Conservation (phyloP, 2,888 invertebrate species). For the Nycteola revayana region DNA sequence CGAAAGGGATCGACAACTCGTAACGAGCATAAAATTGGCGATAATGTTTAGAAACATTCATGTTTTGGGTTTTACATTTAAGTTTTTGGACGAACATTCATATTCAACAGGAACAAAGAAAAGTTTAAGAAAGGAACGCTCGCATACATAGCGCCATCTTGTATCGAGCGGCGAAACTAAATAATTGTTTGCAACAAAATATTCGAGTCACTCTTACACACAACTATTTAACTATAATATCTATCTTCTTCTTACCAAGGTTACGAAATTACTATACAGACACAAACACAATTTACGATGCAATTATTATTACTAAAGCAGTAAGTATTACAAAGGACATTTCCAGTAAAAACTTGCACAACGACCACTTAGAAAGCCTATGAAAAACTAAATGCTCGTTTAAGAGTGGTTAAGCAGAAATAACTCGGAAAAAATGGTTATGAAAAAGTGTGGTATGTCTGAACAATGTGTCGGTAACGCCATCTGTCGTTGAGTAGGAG, state of each 20-base stretch:
- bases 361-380: constrained; percentile 75
- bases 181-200: too few species aligned
- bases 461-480: constrained; percentile 71
- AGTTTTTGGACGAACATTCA: constrained; percentile 16
- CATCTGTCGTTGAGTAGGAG: constrained; percentile 74
- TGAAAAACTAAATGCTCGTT: constrained; percentile 78
- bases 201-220: too few species aligned
- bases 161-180: constrained; percentile 9
- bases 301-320: constrained; percentile 69
- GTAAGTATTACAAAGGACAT: constrained; percentile 73
- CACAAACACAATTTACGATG: constrained; percentile 61
- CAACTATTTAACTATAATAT: too few species aligned
- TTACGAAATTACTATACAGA: constrained; percentile 63
- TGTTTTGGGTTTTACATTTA: constrained; percentile 5
- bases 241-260: constrained; percentile 41
- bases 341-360: constrained; percentile 57
- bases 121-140: neutral
- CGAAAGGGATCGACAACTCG: constrained; percentile 38
- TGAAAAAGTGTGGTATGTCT: constrained; percentile 59
- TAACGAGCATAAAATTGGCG: constrained; percentile 31
- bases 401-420: constrained; percentile 74
- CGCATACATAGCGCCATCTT: constrained; percentile 26
- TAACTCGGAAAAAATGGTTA: constrained; percentile 59
- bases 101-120: constrained; percentile 20
- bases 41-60: constrained; percentile 18